Conservation (phyloP, 2,797 vertebrate species). For the Hemibagrus guttatus region DNA sequence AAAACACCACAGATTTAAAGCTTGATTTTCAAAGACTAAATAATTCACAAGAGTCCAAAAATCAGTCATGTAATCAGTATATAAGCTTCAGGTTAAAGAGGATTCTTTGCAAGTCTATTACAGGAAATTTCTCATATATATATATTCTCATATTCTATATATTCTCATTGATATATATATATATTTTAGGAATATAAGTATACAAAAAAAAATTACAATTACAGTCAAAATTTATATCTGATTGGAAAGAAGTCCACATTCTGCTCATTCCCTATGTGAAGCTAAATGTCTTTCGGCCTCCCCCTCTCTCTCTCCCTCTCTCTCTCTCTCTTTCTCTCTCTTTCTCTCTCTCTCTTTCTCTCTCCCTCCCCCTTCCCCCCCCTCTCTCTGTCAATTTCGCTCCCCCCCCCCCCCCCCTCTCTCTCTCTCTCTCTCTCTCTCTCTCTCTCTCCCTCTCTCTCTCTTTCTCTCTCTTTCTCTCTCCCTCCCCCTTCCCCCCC, state of each 20-base stretch:
- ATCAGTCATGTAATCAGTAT: neutral
- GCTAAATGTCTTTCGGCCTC: slow-evolving; percentile 30
- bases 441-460: slow-evolving; percentile 7
- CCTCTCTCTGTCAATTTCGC: too few relatives aligned
- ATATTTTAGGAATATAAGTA: too few relatives aligned
- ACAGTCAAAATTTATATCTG: neutral
- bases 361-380: neutral
- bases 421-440: slow-evolving; percentile 34
- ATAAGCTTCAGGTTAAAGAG: neutral
- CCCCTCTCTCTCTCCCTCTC: slow-evolving; percentile 11
- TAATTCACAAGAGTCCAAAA: neutral
- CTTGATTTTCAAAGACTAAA: neutral
- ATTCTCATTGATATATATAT: too few relatives aligned
- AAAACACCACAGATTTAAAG: neutral
- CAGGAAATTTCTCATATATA: neutral
- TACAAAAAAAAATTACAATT: too few relatives aligned
- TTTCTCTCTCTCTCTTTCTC: slow-evolving; percentile 31
- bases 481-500: slow-evolving; percentile 17
- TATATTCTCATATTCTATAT: too few relatives aligned
- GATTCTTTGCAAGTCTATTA: neutral
- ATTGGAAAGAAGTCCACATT: neutral
- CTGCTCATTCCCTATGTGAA: neutral
- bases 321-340: neutral
- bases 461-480: neutral
- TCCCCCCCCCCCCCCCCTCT: too few relatives aligned